A percentile compares a stretch with the other conserved stretches of the same genome.
These are phyloP conservation scores for Gallinago paraguaiae DNA, from an alignment of 2,113 vertebrate species.

Conservation along the genomic window DNA sequence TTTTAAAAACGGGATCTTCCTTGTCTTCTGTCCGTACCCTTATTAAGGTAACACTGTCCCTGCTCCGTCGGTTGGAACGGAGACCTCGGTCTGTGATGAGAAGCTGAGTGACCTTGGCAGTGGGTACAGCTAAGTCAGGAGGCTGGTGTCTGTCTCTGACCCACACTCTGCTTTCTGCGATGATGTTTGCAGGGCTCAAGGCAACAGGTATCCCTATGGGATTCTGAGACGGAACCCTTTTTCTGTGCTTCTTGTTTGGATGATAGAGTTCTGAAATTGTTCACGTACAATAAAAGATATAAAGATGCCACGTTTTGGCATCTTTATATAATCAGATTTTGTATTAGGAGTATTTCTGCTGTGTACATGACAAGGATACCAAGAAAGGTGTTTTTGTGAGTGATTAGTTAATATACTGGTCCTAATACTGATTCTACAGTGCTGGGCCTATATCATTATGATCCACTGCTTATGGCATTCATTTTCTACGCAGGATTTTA, in stretches of 20 bases:
- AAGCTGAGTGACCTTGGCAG: background rate
- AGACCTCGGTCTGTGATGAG: background rate
- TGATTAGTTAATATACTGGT: background rate
- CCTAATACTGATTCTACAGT: background rate
- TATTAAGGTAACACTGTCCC: background rate
- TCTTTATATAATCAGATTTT: background rate
- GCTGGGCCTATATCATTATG: background rate
- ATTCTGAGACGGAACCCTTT: background rate
- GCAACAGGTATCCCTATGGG: background rate
- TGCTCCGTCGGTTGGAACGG: background rate
- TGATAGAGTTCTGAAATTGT: background rate
- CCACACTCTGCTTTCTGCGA: rapidly evolving
- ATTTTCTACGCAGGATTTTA: background rate
- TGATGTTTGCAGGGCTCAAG: background rate
- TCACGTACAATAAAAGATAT: too few species aligned
- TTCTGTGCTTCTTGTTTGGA: background rate
- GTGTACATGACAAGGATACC: background rate
- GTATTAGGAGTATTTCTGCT: background rate
- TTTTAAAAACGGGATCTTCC: background rate
- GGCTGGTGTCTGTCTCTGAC: background rate
- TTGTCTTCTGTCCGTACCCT: rapidly evolving
- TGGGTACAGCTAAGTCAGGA: background rate
- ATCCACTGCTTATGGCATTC: background rate
- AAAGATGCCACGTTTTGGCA: too few species aligned
- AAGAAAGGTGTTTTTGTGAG: background rate